Evolutionary conservation across 2,888 invertebrate genomes (phyloP).

Genomic region (Lasioglossum oenotherae): DNA sequence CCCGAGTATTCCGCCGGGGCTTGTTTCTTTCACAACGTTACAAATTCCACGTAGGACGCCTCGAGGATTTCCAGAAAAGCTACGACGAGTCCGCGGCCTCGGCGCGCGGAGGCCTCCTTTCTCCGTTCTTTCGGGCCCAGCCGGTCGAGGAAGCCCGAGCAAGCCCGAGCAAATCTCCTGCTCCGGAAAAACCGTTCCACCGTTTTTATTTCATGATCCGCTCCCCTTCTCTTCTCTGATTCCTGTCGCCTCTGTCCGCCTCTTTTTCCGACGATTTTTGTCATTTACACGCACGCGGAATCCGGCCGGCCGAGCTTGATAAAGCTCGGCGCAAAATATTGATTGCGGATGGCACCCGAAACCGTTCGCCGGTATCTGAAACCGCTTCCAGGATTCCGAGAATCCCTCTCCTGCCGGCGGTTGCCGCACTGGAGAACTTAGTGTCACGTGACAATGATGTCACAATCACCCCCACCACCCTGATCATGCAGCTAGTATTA

Average conservation of each 20-base stretch:
- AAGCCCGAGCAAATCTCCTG: conserved; percentile 28
- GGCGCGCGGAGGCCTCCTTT: conserved; percentile 10
- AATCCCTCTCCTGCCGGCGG: background rate
- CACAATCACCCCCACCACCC: no score
- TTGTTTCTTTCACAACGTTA: conserved; percentile 53
- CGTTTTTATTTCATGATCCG: background rate
- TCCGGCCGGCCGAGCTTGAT: conserved; percentile 14
- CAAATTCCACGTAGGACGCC: conserved; percentile 64
- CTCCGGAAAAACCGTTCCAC: background rate
- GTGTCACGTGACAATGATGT: no score
- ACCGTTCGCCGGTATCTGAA: background rate
- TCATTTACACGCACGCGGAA: conserved; percentile 28
- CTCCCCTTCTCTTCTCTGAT: background rate
- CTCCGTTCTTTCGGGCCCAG: background rate
- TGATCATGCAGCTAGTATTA: no score
- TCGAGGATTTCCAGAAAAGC: conserved; percentile 67
- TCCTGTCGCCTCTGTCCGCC: background rate
- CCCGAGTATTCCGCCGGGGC: conserved; percentile 43
- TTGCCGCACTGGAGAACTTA: background rate
- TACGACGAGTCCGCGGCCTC: conserved; percentile 27
- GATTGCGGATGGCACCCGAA: conserved; percentile 19
- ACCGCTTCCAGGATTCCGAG: background rate
- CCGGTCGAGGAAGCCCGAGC: conserved; percentile 45
- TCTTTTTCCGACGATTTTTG: background rate
- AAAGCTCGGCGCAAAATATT: conserved; percentile 41